Evolutionary conservation across 2,797 vertebrate genomes (phyloP), one percentile per base, ranked within the genome.

Genomic region (Pangasius djambal): DNA sequence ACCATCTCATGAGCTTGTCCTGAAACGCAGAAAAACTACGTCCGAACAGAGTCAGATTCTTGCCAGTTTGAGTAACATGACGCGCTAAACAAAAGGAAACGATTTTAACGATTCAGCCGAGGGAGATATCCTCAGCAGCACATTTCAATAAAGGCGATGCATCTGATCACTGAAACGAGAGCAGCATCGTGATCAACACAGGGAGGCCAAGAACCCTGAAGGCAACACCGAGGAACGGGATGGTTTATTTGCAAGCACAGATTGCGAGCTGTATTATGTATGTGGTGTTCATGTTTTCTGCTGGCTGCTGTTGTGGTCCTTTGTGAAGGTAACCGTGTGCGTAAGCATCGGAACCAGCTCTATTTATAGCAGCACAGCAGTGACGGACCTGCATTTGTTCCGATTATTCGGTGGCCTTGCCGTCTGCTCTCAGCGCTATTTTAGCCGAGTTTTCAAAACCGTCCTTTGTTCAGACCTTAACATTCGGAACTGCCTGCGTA

Each of bases 331-430:
- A 89, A 83, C 83, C 61, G 69, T 87, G 81, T 83, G 86, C 87
- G 40, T 85, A 79, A 90, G 87, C 85, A 89, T 86, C 81, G 44
- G 72, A 63, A 70, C 40, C 25, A 22, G 44, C 72, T 83, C 84
- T 90, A 89, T 92, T 92, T 89, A 92, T 92, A 90, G 88, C 82
- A 48, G 40, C 69, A 28, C 70, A 12, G 67, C 87, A 85, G 72
- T 44, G 79, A 69, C 52, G 40, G 86, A 65, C 50, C 63, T 86
- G 81, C 75, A 83, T 37, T 87, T 50, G 69, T 55, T 52, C 74
- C 18, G 57, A 85, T 40, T 65, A 69, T 86, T 81, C 88, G 4
- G 59, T 83, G 85, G 84, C 85, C 90, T 87, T 81, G 40, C 13
- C 37, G 40, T 57, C 48, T 50, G 79, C 18, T 6, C 57, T 50